Conservation (phyloP, 1,140 invertebrate species). For the Micrasema minimum region DNA sequence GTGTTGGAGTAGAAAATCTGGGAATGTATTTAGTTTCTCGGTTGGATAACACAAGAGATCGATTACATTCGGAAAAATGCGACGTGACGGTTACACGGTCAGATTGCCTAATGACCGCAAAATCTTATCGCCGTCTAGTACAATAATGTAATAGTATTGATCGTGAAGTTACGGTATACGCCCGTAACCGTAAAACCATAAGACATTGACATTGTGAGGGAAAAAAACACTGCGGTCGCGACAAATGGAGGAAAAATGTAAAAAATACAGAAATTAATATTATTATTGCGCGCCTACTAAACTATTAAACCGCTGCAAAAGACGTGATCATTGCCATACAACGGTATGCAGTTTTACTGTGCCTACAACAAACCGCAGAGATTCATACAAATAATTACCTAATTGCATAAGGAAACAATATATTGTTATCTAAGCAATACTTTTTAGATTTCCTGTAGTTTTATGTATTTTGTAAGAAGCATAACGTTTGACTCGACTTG, state of each 20-base stretch:
- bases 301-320: conserved; percentile 9
- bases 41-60: background rate
- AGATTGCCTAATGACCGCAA: conserved; percentile 23
- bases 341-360: conserved; percentile 9
- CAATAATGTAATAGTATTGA: conserved; percentile 6
- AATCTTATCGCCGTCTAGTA: conserved; percentile 15
- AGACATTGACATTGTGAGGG: conserved; percentile 16
- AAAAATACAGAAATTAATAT: background rate
- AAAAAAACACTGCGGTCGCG: conserved; percentile 20
- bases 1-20: too few species aligned
- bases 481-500: too few species aligned
- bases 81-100: conserved; percentile 10
- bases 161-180: conserved; percentile 29
- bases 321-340: conserved; percentile 4
- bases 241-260: background rate
- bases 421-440: too few species aligned
- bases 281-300: conserved; percentile 16
- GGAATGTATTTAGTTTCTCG: too few species aligned
- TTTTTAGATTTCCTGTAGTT: too few species aligned
- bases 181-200: conserved; percentile 5
- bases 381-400: background rate
- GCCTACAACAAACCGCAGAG: background rate
- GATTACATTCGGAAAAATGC: conserved; percentile 2
- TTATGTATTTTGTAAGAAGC: too few species aligned
- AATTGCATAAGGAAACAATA: too few species aligned